Conservation (phyloP, 2,113 vertebrate species). For the Megaceryle maxima region DNA sequence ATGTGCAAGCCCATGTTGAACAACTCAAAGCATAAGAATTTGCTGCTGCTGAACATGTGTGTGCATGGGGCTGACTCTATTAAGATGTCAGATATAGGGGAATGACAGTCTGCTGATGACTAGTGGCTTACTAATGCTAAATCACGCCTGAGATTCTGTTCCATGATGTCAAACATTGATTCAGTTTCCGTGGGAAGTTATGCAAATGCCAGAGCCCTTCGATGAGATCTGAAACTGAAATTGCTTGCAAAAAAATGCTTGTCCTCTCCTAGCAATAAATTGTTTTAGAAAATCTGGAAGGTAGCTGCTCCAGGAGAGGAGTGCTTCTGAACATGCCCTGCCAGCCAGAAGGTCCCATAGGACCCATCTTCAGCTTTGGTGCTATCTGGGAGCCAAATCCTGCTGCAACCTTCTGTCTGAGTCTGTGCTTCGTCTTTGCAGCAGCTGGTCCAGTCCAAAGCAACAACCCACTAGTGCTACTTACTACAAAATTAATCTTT, state of each 20-base stretch:
- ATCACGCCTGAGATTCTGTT: conserved; percentile 52
- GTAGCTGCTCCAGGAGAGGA: neutral
- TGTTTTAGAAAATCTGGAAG: neutral
- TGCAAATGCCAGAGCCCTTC: conserved; percentile 60
- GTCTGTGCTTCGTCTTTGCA: neutral
- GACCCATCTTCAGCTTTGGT: neutral
- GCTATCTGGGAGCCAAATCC: neutral
- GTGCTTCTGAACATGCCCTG: neutral
- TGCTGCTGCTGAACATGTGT: neutral
- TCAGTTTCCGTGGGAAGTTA: conserved; percentile 67
- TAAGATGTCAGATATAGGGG: conserved; percentile 54
- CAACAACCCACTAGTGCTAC: neutral
- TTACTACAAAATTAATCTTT: neutral
- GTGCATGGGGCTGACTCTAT: conserved; percentile 14
- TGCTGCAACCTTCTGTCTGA: neutral
- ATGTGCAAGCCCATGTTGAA: neutral
- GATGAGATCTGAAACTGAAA: conserved; percentile 10
- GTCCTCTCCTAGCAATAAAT: neutral
- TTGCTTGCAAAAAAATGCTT: neutral
- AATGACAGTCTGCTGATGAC: conserved; percentile 53
- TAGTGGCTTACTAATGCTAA: conserved; percentile 63
- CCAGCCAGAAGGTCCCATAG: neutral
- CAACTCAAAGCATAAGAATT: neutral
- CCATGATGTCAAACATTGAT: conserved; percentile 68
- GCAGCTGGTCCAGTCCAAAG: neutral